Evolutionary conservation across 2,888 invertebrate genomes (phyloP), one percentile per base, ranked within the genome.

Genomic region (Hetaerina titia): DNA sequence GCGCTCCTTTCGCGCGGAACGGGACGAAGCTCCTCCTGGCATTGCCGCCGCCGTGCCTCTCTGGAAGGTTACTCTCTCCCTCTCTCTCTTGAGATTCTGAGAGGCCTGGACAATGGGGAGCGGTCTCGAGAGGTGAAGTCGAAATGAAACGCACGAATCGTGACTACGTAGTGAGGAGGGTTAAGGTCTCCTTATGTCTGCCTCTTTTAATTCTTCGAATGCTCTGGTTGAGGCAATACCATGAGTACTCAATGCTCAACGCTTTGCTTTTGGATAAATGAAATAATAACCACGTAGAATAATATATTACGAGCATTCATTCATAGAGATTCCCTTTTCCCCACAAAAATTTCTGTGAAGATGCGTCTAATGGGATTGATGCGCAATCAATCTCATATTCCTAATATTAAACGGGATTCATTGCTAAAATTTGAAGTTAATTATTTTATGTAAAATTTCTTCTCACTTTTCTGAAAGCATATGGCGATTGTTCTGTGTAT

Each of bases 21-120:
- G 81, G 81, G 69, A n/a, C 69, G 22, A 69, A n/a, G 69, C 81
- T 25, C 31, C 81, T 31, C 81, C 31, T 25, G 31, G 81, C 81
- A 25, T 81, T 25, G 81, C 81, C 13, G 81, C 45, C 45, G 45
- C 45, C 45, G 45, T 45, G 45, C 45, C 45, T 45, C 7, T 31
- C 31, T 25, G 81, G 81, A 81, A 81, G 81, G 81, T 81, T 81
- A 81, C 81, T 25, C 81, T 81, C 81, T 81, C 81, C 60, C 81
- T 45, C 45, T 45, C 45, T 45, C 45, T 45, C 45, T 45, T 45
- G 45, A 45, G 45, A 45, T 45, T 45, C 45, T 45, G 45, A 45
- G 81, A 81, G 11, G 81, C 81, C 19, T 81, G 81, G 81, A 81
- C 31, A 81, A 69, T 69, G 69, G 69, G n/a, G 25, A 69, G 8